Base-by-base conservation (phyloP, 2,888 invertebrate genomes). In the Ennomos fuscantarius region DNA sequence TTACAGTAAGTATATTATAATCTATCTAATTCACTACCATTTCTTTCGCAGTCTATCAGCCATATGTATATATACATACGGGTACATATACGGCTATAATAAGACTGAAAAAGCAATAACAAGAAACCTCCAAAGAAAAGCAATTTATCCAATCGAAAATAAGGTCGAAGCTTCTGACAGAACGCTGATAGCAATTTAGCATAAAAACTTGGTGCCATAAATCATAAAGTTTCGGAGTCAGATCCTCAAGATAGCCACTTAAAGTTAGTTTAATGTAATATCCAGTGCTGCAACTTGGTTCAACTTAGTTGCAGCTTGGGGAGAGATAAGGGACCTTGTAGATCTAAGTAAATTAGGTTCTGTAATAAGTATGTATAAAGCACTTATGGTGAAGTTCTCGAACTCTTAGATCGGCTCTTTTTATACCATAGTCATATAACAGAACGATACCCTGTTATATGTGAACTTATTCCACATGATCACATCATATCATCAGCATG, bases 221-320 rank as follows among this genome's bases (percentile, higher is more conserved):
- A 82, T 82, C 82, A 81, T 79, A 76, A 79, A 82, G 78, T 82
- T 78, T 63, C 66, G 65, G 65, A 52, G 65, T 67, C 63, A 63
- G 68, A 64, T 68, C 68, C 64, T 44, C 68, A 58, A 72, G 79
- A 79, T 76, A 75, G 76, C 72, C 76, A 77, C 76, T 82, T 76
- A 65, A 79, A 78, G 59, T 78, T 68, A 74, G 76, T 80, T 79
- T 76, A 76, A 77, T 74, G 71, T 73, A 73, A 71, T 74, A 73
- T 72, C 72, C 70, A 72, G 68, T 65, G 66, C 64, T 66, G 74
- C 74, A 74, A 78, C 70, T 75, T 70, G 56, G 52, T 54, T 63
- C 62, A 78, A 81, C 71, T 79, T 75, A 69, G 72, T 75, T 72
- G 71, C 73, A 72, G 70, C 66, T 70, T 69, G 42, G 24, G 33